Conservation (phyloP, 2,113 vertebrate species). For the Oryzias javanicus region DNA sequence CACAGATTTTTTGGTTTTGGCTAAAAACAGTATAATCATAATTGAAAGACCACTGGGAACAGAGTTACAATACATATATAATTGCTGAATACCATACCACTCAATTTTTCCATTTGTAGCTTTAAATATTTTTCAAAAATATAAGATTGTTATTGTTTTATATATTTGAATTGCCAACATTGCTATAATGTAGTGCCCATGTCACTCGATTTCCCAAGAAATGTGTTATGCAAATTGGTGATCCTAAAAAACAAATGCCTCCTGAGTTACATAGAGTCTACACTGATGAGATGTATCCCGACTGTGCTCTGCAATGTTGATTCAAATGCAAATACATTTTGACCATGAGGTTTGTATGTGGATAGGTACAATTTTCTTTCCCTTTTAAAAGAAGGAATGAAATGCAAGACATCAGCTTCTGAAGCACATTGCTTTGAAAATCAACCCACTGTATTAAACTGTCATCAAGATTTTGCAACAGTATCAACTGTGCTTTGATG, state of each 20-base stretch:
- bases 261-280: constrained; percentile 7
- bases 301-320: constrained; percentile 5
- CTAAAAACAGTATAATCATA: too few relatives aligned
- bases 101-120: not conserved
- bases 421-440: constrained; percentile 9
- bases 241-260: constrained; percentile 21
- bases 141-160: not conserved
- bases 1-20: too few relatives aligned
- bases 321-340: not conserved
- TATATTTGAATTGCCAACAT: not conserved
- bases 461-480: constrained; percentile 18
- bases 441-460: constrained; percentile 13
- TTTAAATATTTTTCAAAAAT: not conserved
- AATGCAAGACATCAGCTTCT: not conserved
- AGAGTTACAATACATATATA: not conserved
- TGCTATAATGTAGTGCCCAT: not conserved
- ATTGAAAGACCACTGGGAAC: too few relatives aligned
- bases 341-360: not conserved
- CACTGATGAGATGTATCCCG: not conserved
- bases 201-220: constrained; percentile 20
- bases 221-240: constrained; percentile 46
- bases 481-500: constrained; percentile 54
- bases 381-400: not conserved
- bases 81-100: not conserved
- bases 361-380: too few relatives aligned